These are phyloP conservation scores for Limnephilus rhombicus DNA, from an alignment of 2,888 invertebrate genomes.

Conservation along the genomic window DNA sequence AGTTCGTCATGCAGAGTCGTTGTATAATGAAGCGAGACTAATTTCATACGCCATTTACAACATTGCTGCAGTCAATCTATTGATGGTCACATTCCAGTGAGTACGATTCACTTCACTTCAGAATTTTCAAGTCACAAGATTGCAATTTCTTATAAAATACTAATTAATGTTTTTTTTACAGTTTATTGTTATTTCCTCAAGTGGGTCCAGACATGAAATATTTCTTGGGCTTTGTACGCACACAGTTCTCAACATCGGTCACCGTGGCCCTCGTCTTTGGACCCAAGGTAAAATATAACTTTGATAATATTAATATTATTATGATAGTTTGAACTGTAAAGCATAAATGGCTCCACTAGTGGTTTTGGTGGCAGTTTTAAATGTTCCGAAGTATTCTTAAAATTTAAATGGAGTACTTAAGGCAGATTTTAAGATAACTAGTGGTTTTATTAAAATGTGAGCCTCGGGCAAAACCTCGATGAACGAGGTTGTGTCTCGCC, in stretches of 20 bases:
- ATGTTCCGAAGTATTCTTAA: not conserved
- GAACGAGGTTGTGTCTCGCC: too few species aligned
- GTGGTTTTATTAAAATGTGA: too few species aligned
- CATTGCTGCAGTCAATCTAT: constrained; percentile 93
- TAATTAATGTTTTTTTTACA: constrained; percentile 71
- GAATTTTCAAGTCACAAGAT: not conserved
- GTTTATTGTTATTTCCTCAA: constrained; percentile 89
- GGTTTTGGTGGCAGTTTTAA: too few species aligned
- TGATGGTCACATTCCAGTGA: constrained; percentile 96
- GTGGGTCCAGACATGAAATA: constrained; percentile 96
- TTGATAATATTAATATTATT: constrained; percentile 41
- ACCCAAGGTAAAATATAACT: constrained; percentile 82
- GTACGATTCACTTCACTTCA: constrained; percentile 71
- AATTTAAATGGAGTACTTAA: too few species aligned
- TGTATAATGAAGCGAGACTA: constrained; percentile 94
- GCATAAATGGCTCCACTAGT: too few species aligned
- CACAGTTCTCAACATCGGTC: constrained; percentile 94
- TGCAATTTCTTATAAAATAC: not conserved
- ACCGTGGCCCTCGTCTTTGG: constrained; percentile 91
- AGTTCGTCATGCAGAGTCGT: constrained; percentile 92
- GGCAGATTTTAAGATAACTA: too few species aligned
- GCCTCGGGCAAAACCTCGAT: too few species aligned
- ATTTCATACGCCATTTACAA: constrained; percentile 97
- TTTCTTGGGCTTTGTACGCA: constrained; percentile 92
- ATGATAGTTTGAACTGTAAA: too few species aligned